A percentile compares a stretch with the other conserved stretches of the same genome.
phyloP scores from a whole-genome alignment of 2,113 vertebrate genomes.

The Butastur rufipennis region DNA sequence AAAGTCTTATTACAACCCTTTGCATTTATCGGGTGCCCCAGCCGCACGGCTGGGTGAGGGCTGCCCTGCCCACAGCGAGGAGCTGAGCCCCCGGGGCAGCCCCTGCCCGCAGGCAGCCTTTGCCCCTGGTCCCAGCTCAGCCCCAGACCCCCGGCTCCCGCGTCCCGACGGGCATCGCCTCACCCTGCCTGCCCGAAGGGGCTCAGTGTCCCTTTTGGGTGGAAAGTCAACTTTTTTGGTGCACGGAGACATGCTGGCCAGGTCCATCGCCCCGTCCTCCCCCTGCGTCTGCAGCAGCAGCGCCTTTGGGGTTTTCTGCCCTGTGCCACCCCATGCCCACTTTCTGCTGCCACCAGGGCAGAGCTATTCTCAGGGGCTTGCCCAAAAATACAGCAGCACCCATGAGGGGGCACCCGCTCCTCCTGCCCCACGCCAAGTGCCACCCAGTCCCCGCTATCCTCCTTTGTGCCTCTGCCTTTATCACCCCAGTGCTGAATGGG shows the following conservation, averaged over 20 bases:
- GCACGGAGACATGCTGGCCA: neutral
- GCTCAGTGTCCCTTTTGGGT: neutral
- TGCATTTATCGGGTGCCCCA: rapidly evolving
- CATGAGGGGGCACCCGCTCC: neutral
- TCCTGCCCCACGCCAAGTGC: neutral
- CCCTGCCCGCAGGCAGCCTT: neutral
- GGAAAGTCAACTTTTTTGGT: neutral
- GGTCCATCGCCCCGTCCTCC: no score
- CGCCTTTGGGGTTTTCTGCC: neutral
- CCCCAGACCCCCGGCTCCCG: rapidly evolving
- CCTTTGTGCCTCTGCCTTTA: neutral
- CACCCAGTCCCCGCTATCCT: neutral
- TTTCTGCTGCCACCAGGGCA: neutral
- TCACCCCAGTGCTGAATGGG: neutral
- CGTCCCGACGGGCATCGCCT: neutral
- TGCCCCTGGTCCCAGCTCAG: neutral
- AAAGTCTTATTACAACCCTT: no score
- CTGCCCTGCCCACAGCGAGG: neutral
- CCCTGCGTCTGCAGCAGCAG: neutral
- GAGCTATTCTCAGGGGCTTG: neutral
- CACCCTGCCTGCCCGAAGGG: rapidly evolving
- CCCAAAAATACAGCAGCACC: neutral
- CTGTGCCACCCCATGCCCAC: rapidly evolving
- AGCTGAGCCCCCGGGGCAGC: neutral
- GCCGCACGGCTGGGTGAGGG: rapidly evolving